Evolutionary conservation across 1,140 invertebrate genomes (phyloP), one percentile per base, ranked within the genome.

Genomic region (Drosophila erecta): DNA sequence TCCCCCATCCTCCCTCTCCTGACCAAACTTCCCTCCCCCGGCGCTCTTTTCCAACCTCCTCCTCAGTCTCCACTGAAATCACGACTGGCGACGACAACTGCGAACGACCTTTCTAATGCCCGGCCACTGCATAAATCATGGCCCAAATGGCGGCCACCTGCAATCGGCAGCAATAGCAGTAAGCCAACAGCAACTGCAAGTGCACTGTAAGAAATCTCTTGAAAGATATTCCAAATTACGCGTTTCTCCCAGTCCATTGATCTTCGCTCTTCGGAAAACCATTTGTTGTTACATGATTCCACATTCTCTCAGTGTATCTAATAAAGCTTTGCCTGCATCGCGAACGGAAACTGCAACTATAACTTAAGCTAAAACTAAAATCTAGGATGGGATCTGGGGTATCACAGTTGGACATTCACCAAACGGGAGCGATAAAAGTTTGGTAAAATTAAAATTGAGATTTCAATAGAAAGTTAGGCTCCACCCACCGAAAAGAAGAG

Each of bases 381-480:
- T 22, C n/a, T 47, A 33, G 33, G 49, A 67, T 38, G 41, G 66
- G 43, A 46, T 33, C 41, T 33, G 65, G 43, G 53, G 50, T 50
- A 67, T 64, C 53, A 44, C 61, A 72, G 67, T 47, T 57, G 53
- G 46, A 73, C 73, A 76, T 76, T 76, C 61, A 59, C 72, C 57
- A 8, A 46, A 41, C 56, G 35, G 33, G 54, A 53, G 58, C 56
- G 54, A 69, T 67, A 70, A 78, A 76, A 61, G 54, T 58, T 78
- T 59, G 70, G 75, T 71, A 51, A 70, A 77, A 59, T 71, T 37
- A 44, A 38, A 81, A 62, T 83, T 49, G 41, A 74, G 64, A 74
- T 75, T 81, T 78, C 43, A 75, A 59, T 71, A 76, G 76, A 79
- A 79, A 80, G 78, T 71, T 70, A 15, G 37, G 20, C 51, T 65